Evolutionary conservation across 2,113 vertebrate genomes (phyloP).

Genomic region (Ictidomys tridecemlineatus): DNA sequence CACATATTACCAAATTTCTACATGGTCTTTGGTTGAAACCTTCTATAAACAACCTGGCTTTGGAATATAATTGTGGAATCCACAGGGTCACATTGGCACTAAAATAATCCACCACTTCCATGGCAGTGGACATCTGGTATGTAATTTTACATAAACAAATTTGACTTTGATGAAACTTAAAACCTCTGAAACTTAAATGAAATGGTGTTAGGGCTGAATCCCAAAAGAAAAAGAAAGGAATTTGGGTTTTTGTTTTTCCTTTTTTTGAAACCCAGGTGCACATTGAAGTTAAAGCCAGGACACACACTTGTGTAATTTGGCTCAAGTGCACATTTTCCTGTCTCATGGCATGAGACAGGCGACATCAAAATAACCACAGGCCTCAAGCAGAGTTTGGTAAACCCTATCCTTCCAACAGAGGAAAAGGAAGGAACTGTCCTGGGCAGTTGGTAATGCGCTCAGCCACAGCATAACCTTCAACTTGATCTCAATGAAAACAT

Average conservation of each 20-base stretch:
- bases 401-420: background rate
- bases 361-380: slow-evolving; percentile 69
- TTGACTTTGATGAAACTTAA: slow-evolving; percentile 86
- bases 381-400: background rate
- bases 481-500: background rate
- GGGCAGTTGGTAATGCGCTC: background rate
- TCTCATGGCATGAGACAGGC: slow-evolving; percentile 60
- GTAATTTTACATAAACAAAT: slow-evolving; percentile 88
- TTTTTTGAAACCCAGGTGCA: slow-evolving; percentile 81
- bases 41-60: slow-evolving; percentile 82
- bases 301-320: slow-evolving; percentile 70
- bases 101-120: slow-evolving; percentile 80
- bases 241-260: slow-evolving; percentile 76
- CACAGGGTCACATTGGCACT: slow-evolving; percentile 83
- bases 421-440: slow-evolving; percentile 18
- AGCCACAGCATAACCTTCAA: background rate
- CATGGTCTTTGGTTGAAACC: slow-evolving; percentile 81
- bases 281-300: slow-evolving; percentile 69
- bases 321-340: slow-evolving; percentile 73
- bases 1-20: slow-evolving; percentile 79
- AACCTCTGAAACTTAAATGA: slow-evolving; percentile 85
- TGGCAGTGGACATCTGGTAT: slow-evolving; percentile 84
- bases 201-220: slow-evolving; percentile 79
- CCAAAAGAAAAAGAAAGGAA: slow-evolving; percentile 71
- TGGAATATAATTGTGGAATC: slow-evolving; percentile 85